Percentiles rank a stretch among this genome's conserved stretches.
Evolutionary conservation across 1,140 invertebrate species (phyloP).

Genomic region (Eumeta japonica): DNA sequence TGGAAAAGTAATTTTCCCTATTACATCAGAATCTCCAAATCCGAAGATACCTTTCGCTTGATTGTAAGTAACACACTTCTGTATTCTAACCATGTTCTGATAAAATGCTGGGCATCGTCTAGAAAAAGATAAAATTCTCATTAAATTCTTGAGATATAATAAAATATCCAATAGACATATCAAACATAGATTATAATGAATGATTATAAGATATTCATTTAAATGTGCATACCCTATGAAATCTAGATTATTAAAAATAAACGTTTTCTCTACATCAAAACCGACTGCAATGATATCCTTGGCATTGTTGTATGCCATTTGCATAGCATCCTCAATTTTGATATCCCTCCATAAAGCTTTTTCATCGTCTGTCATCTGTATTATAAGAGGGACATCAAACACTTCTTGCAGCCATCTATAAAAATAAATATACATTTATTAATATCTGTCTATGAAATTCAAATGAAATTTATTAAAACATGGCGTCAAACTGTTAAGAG

Average conservation of each 20-base stretch:
- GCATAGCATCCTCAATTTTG: slow-evolving; percentile 83
- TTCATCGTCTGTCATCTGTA: slow-evolving; percentile 98
- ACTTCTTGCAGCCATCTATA: slow-evolving; percentile 95
- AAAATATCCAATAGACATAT: neutral
- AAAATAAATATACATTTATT: slow-evolving; percentile 10
- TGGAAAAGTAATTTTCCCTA: slow-evolving; percentile 97
- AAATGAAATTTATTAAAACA: neutral
- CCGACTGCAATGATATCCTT: slow-evolving; percentile 98
- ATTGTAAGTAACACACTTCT: slow-evolving; percentile 94
- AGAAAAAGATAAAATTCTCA: slow-evolving; percentile 23
- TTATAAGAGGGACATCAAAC: slow-evolving; percentile 94
- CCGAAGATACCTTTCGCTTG: slow-evolving; percentile 97
- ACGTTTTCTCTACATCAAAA: slow-evolving; percentile 95
- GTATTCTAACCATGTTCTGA: slow-evolving; percentile 86
- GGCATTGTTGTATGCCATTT: slow-evolving; percentile 86
- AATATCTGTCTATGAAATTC: neutral
- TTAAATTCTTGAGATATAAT: neutral
- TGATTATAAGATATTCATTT: slow-evolving; percentile 4
- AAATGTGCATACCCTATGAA: slow-evolving; percentile 80
- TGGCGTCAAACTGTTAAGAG: neutral
- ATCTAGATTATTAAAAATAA: slow-evolving; percentile 94
- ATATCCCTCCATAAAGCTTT: slow-evolving; percentile 98
- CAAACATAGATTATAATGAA: neutral
- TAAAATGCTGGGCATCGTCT: slow-evolving; percentile 88
- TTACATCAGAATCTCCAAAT: slow-evolving; percentile 91